Evolutionary conservation across 2,888 invertebrate genomes (phyloP).

Genomic region (Phaedon cochleariae): DNA sequence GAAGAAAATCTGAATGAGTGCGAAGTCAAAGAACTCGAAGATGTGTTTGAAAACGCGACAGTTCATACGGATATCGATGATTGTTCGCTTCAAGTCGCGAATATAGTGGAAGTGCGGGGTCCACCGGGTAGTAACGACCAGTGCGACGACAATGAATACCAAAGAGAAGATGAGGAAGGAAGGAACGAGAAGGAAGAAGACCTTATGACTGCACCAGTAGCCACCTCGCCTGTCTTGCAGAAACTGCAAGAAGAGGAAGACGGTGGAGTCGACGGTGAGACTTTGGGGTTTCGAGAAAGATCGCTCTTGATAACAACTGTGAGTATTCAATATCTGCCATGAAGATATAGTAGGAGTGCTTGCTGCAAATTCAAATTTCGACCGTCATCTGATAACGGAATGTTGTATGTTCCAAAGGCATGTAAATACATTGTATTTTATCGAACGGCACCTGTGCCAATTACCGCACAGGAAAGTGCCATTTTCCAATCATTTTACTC

Average conservation of each 20-base stretch:
- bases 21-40: slow-evolving; percentile 53
- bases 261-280: slow-evolving; percentile 30
- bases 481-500: too few relatives aligned
- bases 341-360: too few relatives aligned
- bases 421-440: too few relatives aligned
- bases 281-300: slow-evolving; percentile 16
- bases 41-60: slow-evolving; percentile 52
- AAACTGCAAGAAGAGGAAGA: slow-evolving; percentile 56
- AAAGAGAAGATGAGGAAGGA: slow-evolving; percentile 20
- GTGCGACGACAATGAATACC: slow-evolving; percentile 5
- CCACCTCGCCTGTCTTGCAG: slow-evolving; percentile 56
- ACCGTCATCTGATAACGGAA: too few relatives aligned
- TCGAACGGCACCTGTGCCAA: too few relatives aligned
- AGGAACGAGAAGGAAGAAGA: slow-evolving; percentile 16
- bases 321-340: background rate
- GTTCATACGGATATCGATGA: slow-evolving; percentile 36
- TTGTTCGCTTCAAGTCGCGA: slow-evolving; percentile 49
- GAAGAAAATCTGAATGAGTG: slow-evolving; percentile 50
- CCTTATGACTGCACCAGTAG: slow-evolving; percentile 23
- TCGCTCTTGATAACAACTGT: background rate
- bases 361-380: too few relatives aligned
- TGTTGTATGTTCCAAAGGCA: too few relatives aligned
- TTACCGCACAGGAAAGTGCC: too few relatives aligned
- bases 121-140: slow-evolving; percentile 22
- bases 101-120: slow-evolving; percentile 52